phyloP scores from a whole-genome alignment of 1,140 invertebrate species.

The Melitaea cinxia region DNA sequence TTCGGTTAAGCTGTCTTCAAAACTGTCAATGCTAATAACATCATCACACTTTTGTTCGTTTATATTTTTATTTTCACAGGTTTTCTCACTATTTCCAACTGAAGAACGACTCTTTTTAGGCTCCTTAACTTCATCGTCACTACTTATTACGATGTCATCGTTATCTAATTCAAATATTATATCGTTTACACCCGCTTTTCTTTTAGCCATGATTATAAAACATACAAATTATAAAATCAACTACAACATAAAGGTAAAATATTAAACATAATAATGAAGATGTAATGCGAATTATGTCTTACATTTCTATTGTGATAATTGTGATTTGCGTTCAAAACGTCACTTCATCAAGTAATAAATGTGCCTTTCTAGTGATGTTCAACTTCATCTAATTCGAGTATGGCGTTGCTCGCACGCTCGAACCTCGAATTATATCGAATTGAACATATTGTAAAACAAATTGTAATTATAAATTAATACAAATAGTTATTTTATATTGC shows the following conservation, averaged over 20 bases:
- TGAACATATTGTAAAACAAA: no score
- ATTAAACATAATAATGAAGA: slow-evolving; percentile 1
- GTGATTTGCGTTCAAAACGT: not conserved
- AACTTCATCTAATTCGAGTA: no score
- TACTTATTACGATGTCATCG: slow-evolving; percentile 71
- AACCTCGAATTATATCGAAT: no score
- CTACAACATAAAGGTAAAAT: not conserved
- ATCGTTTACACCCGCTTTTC: slow-evolving; percentile 69
- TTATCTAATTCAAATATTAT: slow-evolving; percentile 79
- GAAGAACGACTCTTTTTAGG: slow-evolving; percentile 56
- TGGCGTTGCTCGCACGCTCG: no score
- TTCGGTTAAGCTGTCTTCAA: slow-evolving; percentile 37
- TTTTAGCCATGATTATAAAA: slow-evolving; percentile 59
- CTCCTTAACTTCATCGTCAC: slow-evolving; percentile 66
- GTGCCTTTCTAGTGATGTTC: no score
- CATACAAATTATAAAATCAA: slow-evolving; percentile 1
- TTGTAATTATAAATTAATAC: no score
- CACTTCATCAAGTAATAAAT: not conserved
- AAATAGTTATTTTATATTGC: no score
- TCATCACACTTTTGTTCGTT: slow-evolving; percentile 26
- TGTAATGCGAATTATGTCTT: not conserved
- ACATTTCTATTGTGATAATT: slow-evolving; percentile 12
- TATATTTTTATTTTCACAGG: slow-evolving; percentile 30
- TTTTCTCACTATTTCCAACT: slow-evolving; percentile 12
- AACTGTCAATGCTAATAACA: slow-evolving; percentile 42